These are phyloP conservation scores for Coregonus clupeaformis DNA, from an alignment of 2,113 vertebrate species.

Conservation along the genomic window DNA sequence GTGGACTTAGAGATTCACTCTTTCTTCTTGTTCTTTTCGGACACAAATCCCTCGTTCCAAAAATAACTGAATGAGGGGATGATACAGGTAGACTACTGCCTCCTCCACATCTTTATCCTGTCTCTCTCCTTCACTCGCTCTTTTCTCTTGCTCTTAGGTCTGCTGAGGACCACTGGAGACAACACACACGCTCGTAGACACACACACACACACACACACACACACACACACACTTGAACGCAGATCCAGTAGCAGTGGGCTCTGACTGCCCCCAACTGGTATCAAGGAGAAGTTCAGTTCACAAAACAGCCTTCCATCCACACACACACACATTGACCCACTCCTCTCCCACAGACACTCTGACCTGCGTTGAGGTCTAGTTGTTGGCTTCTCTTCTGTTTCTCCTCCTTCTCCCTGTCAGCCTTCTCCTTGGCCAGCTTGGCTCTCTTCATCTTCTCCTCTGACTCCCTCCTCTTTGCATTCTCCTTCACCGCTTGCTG, in stretches of 20 bases:
- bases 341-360: not conserved
- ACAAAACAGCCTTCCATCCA: not conserved
- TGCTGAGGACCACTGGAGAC: not conserved
- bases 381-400: conserved; percentile 78
- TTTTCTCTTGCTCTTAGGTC: conserved; percentile 50
- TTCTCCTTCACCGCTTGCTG: conserved; percentile 85
- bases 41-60: conserved; percentile 35
- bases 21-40: conserved; percentile 13
- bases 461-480: conserved; percentile 79
- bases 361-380: conserved; percentile 80
- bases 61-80: conserved; percentile 15
- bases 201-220: not conserved
- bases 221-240: conserved; percentile 25
- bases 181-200: no score
- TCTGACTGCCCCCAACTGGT: conserved; percentile 71
- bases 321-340: not conserved
- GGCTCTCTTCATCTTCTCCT: conserved; percentile 80
- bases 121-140: conserved; percentile 36
- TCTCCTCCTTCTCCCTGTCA: conserved; percentile 81
- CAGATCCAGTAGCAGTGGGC: conserved; percentile 43
- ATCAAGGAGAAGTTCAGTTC: conserved; percentile 48
- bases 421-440: conserved; percentile 82
- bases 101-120: not conserved
- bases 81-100: not conserved
- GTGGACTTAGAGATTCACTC: conserved; percentile 29